These are phyloP conservation scores for Epicauta chinensis DNA, from an alignment of 1,140 invertebrate species.

Conservation along the genomic window DNA sequence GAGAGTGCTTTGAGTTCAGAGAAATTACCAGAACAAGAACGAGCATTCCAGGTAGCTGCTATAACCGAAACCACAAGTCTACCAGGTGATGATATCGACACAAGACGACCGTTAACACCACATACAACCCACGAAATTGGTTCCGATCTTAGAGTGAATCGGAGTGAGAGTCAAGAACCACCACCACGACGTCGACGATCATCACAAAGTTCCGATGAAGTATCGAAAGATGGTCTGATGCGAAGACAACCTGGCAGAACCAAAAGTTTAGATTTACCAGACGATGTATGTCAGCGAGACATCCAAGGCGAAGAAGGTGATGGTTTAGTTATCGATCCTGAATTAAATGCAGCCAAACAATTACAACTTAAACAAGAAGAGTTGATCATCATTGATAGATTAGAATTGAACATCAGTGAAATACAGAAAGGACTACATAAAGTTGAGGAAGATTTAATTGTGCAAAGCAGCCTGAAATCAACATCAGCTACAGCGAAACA, in stretches of 20 bases:
- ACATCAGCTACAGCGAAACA: constrained; percentile 53
- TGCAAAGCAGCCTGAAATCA: constrained; percentile 56
- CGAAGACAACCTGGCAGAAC: constrained; percentile 32
- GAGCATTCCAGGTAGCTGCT: constrained; percentile 38
- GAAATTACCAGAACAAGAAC: constrained; percentile 40
- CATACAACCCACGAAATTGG: constrained; percentile 41
- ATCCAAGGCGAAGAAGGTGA: constrained; percentile 49
- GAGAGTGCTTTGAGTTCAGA: constrained; percentile 54
- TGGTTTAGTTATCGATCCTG: constrained; percentile 41
- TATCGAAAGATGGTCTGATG: constrained; percentile 39
- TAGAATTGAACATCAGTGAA: constrained; percentile 31
- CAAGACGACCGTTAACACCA: constrained; percentile 34
- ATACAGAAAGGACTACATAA: constrained; percentile 46
- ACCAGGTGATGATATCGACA: constrained; percentile 29
- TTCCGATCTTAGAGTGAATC: constrained; percentile 42
- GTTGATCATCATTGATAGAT: constrained; percentile 25
- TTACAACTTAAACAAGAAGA: constrained; percentile 31
- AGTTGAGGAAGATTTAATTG: constrained; percentile 53
- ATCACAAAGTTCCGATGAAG: constrained; percentile 45
- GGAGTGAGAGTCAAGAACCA: constrained; percentile 36
- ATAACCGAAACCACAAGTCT: constrained; percentile 37
- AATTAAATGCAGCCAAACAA: constrained; percentile 28
- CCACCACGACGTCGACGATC: constrained; percentile 42
- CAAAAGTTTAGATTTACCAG: constrained; percentile 32
- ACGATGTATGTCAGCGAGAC: constrained; percentile 38